phyloP scores from a whole-genome alignment of 2,113 vertebrate genomes.

The Zingel zingel region DNA sequence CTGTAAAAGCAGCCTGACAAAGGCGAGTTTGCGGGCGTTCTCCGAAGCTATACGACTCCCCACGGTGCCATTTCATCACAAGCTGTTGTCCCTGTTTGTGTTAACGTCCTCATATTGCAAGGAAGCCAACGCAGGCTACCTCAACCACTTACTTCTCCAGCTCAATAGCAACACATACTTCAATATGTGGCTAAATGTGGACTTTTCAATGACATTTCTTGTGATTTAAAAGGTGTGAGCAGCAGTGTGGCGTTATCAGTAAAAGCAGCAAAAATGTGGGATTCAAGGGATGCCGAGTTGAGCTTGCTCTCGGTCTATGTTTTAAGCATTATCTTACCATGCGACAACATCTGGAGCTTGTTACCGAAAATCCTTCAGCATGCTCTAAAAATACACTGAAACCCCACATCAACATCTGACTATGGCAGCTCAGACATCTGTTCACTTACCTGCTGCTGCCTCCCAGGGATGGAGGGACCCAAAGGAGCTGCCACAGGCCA shows the following conservation, averaged over 20 bases:
- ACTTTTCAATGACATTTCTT: not conserved
- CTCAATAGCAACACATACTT: constrained; percentile 1
- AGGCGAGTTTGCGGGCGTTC: constrained; percentile 56
- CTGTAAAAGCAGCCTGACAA: constrained; percentile 74
- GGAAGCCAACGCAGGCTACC: constrained; percentile 20
- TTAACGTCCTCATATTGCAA: constrained; percentile 55
- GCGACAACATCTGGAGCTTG: constrained; percentile 5
- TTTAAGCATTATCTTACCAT: not conserved
- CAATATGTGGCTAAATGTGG: not conserved
- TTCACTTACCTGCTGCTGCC: constrained; percentile 72
- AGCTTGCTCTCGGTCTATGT: not conserved
- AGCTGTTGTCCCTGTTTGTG: constrained; percentile 73
- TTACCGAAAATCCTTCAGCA: not conserved
- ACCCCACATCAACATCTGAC: constrained; percentile 26
- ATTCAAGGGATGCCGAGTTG: not conserved
- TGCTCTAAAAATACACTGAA: constrained; percentile 33
- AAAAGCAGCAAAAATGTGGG: not conserved
- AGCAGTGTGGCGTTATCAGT: not conserved
- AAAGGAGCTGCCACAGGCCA: constrained; percentile 22
- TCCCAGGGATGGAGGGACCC: constrained; percentile 28
- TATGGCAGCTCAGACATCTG: constrained; percentile 36
- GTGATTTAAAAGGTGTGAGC: not conserved
- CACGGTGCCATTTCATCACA: constrained; percentile 65
- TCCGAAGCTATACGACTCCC: constrained; percentile 74
- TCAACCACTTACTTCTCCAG: not conserved